Evolutionary conservation across 1,140 invertebrate genomes (phyloP), one percentile per base, ranked within the genome.

Genomic region (Cotesia glomerata): DNA sequence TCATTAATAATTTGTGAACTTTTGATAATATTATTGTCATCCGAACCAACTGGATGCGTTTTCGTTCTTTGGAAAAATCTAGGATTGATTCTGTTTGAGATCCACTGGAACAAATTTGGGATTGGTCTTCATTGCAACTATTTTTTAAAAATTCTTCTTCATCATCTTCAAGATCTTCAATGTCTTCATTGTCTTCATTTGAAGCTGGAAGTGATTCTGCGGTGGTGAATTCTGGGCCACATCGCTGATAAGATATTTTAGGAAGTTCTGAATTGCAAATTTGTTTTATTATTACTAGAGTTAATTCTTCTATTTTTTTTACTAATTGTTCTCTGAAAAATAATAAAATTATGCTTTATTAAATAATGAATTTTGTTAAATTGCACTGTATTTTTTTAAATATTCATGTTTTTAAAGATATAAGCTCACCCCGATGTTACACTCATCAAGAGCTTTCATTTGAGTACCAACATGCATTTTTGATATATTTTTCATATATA

Each of bases 1-100:
- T 71, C 9, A 81, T 45, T 4, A 83, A 54, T 14, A 81, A 75
- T 36, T 63, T 67, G 72, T 83, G 79, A 2, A 69, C 70, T 1
- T 74, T 36, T 0, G 76, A 65, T 63, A 83, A n/a, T 0, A 81
- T 68, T 13, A 39, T 71, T 61, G 77, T 72, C 35, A 79, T 77
- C 4, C 81, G 32, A 0, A 76, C 70, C 5, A 84, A 79, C 34
- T 79, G 78, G n/a, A 78, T 64, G 63, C 75, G 78, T 14, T 74
- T 63, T 5, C 51, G 18, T 16, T 59, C 69, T 0, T 14, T n/a
- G n/a, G 73, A 67, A 26, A 83, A 84, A 11, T 78, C 18, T 0
- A 76, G 26, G 0, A 36, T 69, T 1, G 14, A 56, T 67, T 59
- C 26, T 4, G 32, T 58, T 5, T 56, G 52, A 2, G 39, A 18